These are phyloP conservation scores for Catagonus wagneri DNA, from an alignment of 2,113 vertebrate genomes.

Conservation along the genomic window DNA sequence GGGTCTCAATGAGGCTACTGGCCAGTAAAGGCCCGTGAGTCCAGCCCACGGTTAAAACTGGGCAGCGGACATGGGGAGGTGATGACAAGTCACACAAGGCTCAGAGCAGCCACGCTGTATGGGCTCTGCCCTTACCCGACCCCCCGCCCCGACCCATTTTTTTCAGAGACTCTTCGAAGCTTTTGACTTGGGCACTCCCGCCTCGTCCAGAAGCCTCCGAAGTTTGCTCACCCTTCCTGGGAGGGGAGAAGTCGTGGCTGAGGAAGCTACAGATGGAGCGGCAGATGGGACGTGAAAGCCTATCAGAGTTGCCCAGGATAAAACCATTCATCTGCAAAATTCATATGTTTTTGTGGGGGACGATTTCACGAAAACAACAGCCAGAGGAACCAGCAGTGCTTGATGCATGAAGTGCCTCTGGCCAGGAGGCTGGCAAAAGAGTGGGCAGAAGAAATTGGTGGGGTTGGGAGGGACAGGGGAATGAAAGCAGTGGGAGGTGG, in stretches of 20 bases:
- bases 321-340: constrained; percentile 86
- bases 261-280: constrained; percentile 84
- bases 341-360: constrained; percentile 81
- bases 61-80: background rate
- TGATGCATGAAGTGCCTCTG: constrained; percentile 43
- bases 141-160: too few species aligned
- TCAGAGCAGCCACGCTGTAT: background rate
- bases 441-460: background rate
- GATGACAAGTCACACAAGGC: background rate
- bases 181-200: background rate
- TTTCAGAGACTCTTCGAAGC: background rate
- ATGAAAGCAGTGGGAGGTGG: background rate
- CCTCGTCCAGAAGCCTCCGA: background rate
- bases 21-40: background rate
- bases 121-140: background rate
- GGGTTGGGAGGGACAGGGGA: accelerated
- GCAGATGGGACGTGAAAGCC: constrained; percentile 86
- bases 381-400: constrained; percentile 69
- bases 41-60: background rate
- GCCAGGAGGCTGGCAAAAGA: constrained; percentile 35
- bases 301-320: constrained; percentile 83
- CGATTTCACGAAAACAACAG: constrained; percentile 70
- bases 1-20: background rate
- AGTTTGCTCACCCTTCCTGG: constrained; percentile 72
- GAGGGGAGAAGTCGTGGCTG: constrained; percentile 71